Evolutionary conservation across 2,113 vertebrate genomes (phyloP).

Genomic region (Excalfactoria chinensis): DNA sequence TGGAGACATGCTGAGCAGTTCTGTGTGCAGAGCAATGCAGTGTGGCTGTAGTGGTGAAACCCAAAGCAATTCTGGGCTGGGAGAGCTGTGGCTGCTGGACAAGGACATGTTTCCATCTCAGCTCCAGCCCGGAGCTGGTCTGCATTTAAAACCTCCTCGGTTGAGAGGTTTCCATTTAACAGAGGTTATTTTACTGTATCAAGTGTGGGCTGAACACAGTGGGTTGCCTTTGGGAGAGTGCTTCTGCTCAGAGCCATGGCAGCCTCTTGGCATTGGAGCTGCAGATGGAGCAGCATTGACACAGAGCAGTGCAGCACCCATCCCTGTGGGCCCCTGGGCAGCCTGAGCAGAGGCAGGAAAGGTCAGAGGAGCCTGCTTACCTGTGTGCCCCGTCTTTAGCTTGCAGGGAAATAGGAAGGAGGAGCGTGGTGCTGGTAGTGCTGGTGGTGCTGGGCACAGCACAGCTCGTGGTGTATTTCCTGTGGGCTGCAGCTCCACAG

Average conservation of each 20-base stretch:
- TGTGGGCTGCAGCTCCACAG: background rate
- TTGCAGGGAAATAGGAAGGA: background rate
- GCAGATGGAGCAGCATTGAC: background rate
- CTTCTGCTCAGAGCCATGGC: background rate
- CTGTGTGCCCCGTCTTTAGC: background rate
- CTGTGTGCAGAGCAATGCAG: accelerated
- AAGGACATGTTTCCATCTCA: background rate
- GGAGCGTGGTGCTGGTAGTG: background rate
- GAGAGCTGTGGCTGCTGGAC: background rate
- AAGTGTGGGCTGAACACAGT: background rate
- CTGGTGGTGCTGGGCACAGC: too few species aligned
- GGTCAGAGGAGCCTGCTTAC: background rate
- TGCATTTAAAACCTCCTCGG: background rate
- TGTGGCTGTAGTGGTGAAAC: background rate
- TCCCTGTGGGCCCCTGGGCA: too few species aligned
- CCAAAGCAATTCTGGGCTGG: too few species aligned
- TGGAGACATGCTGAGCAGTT: background rate
- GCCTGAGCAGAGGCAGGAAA: background rate
- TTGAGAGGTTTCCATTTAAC: background rate
- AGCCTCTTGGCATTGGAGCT: background rate
- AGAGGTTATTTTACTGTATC: background rate
- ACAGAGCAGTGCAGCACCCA: too few species aligned
- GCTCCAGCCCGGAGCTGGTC: background rate
- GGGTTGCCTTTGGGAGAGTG: background rate
- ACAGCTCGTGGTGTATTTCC: accelerated